Evolutionary conservation across 2,888 invertebrate genomes (phyloP).

Genomic region (Thecophora atra): DNA sequence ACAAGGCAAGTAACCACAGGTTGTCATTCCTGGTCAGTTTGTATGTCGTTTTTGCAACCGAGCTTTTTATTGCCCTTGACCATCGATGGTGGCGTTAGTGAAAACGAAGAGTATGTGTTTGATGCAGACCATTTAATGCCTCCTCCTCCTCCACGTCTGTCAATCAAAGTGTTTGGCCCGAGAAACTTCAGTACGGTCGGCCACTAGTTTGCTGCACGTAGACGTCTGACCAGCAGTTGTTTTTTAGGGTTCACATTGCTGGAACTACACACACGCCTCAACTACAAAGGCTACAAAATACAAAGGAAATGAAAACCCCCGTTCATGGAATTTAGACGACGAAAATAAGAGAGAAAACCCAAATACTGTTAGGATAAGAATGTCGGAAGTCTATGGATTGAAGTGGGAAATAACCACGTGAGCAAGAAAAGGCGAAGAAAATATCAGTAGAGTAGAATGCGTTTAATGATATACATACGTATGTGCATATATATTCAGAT

Average conservation of each 20-base stretch:
- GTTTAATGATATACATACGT: no score
- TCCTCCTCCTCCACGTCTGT: not conserved
- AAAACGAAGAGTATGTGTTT: not conserved
- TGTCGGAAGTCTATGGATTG: no score
- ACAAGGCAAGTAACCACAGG: slow-evolving; percentile 8
- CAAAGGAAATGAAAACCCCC: no score
- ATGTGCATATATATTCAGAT: no score
- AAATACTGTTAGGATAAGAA: no score
- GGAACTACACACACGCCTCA: not conserved
- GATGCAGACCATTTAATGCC: not conserved
- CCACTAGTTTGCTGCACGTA: not conserved
- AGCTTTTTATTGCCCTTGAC: slow-evolving; percentile 27
- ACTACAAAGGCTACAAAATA: no score
- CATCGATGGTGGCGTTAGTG: slow-evolving; percentile 3
- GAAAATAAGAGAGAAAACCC: no score
- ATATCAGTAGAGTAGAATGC: no score
- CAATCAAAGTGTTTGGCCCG: not conserved
- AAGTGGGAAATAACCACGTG: no score
- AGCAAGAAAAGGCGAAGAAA: no score
- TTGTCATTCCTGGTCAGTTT: slow-evolving; percentile 6
- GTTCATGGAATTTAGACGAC: no score
- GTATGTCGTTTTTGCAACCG: slow-evolving; percentile 9
- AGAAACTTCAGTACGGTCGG: not conserved
- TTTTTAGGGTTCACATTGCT: slow-evolving; percentile 2
- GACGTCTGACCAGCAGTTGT: not conserved